phyloP scores from a whole-genome alignment of 2,797 vertebrate genomes.

The Rhodeus uyekii region DNA sequence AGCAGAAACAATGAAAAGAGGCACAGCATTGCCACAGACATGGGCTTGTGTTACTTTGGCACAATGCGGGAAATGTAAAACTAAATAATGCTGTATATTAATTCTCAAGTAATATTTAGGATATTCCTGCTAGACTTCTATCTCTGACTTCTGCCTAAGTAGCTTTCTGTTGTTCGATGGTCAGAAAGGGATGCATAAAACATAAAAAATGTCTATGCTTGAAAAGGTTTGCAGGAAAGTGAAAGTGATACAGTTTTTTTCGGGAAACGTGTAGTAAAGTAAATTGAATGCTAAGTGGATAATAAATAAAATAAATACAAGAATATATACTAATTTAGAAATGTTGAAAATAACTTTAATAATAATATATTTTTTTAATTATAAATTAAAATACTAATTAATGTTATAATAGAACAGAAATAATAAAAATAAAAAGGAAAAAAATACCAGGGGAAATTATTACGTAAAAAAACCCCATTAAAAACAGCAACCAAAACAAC shows the following conservation, averaged over 20 bases:
- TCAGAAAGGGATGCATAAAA: not conserved
- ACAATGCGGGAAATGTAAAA: not conserved
- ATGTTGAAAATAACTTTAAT: no score
- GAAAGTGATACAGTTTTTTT: no score
- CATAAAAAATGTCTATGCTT: not conserved
- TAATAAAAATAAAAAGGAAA: not conserved
- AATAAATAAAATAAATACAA: no score
- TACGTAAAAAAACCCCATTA: no score
- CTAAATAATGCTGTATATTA: not conserved
- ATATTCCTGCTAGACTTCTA: not conserved
- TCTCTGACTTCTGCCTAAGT: not conserved
- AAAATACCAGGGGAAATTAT: no score
- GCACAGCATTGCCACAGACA: slow-evolving; percentile 62
- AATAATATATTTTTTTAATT: no score
- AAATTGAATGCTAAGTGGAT: not conserved
- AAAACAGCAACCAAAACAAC: slow-evolving; percentile 28
- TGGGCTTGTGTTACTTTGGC: slow-evolving; percentile 5
- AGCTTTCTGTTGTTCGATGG: not conserved
- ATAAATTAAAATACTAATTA: not conserved
- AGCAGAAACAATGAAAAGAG: slow-evolving; percentile 86
- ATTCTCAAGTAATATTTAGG: not conserved
- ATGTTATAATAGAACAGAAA: not conserved
- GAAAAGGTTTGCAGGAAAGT: not conserved
- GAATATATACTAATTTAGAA: no score
- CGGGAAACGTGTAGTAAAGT: not conserved